phyloP scores from a whole-genome alignment of 2,797 vertebrate genomes.

The Australoheros facetus region DNA sequence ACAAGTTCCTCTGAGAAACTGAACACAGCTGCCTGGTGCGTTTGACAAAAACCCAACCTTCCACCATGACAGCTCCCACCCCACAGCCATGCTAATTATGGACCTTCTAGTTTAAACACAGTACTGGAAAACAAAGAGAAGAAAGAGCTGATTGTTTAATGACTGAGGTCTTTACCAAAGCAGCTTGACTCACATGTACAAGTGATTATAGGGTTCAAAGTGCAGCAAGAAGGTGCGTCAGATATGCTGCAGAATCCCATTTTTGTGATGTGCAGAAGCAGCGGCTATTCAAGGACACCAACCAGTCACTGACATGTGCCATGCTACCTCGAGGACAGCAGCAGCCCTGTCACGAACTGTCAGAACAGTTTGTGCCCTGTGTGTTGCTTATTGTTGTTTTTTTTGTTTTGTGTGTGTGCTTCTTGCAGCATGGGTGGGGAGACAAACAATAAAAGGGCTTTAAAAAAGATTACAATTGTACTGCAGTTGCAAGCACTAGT shows the following conservation, averaged over 20 bases:
- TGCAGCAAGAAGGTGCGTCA: constrained; percentile 20
- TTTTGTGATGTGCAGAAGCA: constrained; percentile 13
- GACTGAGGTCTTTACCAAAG: constrained; percentile 85
- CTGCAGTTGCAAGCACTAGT: neutral
- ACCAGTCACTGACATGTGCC: constrained; percentile 34
- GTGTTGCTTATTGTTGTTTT: neutral
- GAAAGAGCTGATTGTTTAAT: constrained; percentile 88
- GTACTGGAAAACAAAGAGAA: constrained; percentile 80
- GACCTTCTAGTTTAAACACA: constrained; percentile 74
- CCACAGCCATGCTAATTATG: constrained; percentile 85
- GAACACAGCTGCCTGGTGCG: constrained; percentile 64
- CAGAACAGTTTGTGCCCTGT: constrained; percentile 13
- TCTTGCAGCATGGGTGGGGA: neutral
- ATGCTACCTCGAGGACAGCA: constrained; percentile 45
- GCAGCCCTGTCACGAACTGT: constrained; percentile 32
- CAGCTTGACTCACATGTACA: constrained; percentile 75
- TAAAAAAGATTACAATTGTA: neutral
- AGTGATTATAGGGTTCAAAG: constrained; percentile 74
- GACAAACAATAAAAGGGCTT: constrained; percentile 6
- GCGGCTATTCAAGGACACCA: constrained; percentile 56
- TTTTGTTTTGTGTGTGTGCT: neutral
- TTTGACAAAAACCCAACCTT: constrained; percentile 56
- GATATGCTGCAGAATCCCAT: neutral
- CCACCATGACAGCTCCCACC: constrained; percentile 75
- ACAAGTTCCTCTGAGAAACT: constrained; percentile 56